Percentiles rank a stretch among this genome's conserved stretches.
These are phyloP conservation scores for Triplophysa bombifrons DNA, from an alignment of 2,797 vertebrate species.

Conservation along the genomic window DNA sequence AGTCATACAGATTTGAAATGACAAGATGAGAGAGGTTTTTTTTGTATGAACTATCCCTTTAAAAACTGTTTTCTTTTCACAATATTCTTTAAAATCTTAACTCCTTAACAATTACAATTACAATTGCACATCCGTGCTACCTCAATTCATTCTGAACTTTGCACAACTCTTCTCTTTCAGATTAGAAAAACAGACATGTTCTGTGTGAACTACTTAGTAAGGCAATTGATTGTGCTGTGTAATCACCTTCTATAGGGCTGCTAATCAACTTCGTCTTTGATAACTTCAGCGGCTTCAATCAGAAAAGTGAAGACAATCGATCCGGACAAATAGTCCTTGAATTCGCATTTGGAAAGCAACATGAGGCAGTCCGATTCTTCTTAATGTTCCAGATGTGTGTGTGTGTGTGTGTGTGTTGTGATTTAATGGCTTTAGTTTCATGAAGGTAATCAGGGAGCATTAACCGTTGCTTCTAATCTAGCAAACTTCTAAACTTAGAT, in stretches of 20 bases:
- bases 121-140: background rate
- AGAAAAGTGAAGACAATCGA: slow-evolving; percentile 62
- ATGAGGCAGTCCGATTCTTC: slow-evolving; percentile 37
- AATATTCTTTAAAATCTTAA: no score
- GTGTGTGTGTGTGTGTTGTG: slow-evolving; percentile 42
- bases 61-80: background rate
- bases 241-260: slow-evolving; percentile 56
- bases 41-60: no score
- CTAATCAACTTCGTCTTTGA: slow-evolving; percentile 53
- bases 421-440: slow-evolving; percentile 53
- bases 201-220: slow-evolving; percentile 43
- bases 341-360: slow-evolving; percentile 52
- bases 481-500: slow-evolving; percentile 30
- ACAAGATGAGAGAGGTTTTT: no score
- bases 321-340: slow-evolving; percentile 61
- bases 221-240: slow-evolving; percentile 58
- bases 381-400: slow-evolving; percentile 50
- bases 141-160: background rate
- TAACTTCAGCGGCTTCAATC: slow-evolving; percentile 61
- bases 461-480: slow-evolving; percentile 41
- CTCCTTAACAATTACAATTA: background rate
- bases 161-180: slow-evolving; percentile 36
- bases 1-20: no score
- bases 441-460: slow-evolving; percentile 25
- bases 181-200: slow-evolving; percentile 46